These are phyloP conservation scores for Operophtera brumata DNA, from an alignment of 2,888 invertebrate species.

Conservation along the genomic window DNA sequence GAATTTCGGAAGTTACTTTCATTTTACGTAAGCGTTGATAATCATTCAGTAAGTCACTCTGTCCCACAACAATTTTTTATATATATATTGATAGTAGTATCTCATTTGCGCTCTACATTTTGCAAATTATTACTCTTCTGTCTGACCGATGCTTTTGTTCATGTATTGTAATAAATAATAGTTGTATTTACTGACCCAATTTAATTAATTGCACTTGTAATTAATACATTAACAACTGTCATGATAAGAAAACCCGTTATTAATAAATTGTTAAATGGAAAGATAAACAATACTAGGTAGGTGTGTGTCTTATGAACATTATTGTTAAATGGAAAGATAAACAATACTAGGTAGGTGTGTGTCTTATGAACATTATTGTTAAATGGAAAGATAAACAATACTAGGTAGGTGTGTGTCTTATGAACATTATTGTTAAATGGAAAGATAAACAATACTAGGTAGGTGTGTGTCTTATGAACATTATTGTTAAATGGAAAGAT, in stretches of 20 bases:
- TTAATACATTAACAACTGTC: constrained; percentile 22
- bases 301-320: no score
- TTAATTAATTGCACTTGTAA: constrained; percentile 12
- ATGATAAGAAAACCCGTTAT: constrained; percentile 5
- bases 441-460: constrained; percentile 9
- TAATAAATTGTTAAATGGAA: constrained; percentile 1
- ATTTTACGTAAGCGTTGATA: no score
- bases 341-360: not conserved
- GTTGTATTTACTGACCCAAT: constrained; percentile 22
- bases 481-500: no score
- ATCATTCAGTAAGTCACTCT: no score
- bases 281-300: constrained; percentile 5
- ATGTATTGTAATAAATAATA: constrained; percentile 7
- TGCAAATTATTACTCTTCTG: not conserved
- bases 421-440: not conserved
- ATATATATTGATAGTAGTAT: no score
- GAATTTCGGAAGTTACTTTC: no score
- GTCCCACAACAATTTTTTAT: no score
- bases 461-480: no score
- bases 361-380: no score
- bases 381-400: constrained; percentile 4
- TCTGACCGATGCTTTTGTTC: not conserved
- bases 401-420: not conserved
- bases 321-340: constrained; percentile 4
- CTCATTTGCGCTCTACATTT: no score